Evolutionary conservation across 2,888 invertebrate species (phyloP).

Genomic region (Hirtodrosophila histrioides): DNA sequence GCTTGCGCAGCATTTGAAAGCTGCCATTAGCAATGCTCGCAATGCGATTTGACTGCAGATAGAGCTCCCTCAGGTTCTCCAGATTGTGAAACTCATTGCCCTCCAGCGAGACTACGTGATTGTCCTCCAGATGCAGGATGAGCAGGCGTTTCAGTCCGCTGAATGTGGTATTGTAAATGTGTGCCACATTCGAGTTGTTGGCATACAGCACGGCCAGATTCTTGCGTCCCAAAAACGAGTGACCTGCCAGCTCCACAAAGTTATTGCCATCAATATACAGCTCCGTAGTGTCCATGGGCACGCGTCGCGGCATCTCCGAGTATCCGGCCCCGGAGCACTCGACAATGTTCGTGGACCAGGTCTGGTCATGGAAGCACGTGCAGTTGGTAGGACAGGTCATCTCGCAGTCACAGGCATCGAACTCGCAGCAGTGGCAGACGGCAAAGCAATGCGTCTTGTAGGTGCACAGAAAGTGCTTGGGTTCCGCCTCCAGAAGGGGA

Average conservation of each 20-base stretch:
- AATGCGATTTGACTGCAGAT: conserved; percentile 94
- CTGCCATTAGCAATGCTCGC: conserved; percentile 93
- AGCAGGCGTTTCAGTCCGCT: conserved; percentile 92
- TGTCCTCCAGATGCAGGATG: conserved; percentile 94
- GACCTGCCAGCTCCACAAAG: conserved; percentile 93
- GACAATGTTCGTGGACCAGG: conserved; percentile 96
- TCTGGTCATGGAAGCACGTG: conserved; percentile 97
- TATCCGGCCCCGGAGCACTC: conserved; percentile 94
- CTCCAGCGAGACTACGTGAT: conserved; percentile 90
- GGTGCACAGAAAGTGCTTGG: conserved; percentile 95
- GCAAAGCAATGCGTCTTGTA: conserved; percentile 97
- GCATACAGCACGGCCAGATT: conserved; percentile 94
- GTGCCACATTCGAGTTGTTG: conserved; percentile 94
- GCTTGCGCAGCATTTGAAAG: conserved; percentile 91
- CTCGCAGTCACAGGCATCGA: conserved; percentile 98
- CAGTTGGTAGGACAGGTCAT: conserved; percentile 98
- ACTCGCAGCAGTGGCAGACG: conserved; percentile 97
- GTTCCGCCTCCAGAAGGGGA: conserved; percentile 93
- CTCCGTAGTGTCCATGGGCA: conserved; percentile 98
- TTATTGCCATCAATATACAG: conserved; percentile 96
- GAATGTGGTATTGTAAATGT: conserved; percentile 95
- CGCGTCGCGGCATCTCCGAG: conserved; percentile 92
- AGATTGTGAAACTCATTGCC: conserved; percentile 93
- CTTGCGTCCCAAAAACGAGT: conserved; percentile 96
- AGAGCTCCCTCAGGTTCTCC: conserved; percentile 92